Evolutionary conservation across 2,888 invertebrate genomes (phyloP).

Genomic region (Euplexia lucipara): DNA sequence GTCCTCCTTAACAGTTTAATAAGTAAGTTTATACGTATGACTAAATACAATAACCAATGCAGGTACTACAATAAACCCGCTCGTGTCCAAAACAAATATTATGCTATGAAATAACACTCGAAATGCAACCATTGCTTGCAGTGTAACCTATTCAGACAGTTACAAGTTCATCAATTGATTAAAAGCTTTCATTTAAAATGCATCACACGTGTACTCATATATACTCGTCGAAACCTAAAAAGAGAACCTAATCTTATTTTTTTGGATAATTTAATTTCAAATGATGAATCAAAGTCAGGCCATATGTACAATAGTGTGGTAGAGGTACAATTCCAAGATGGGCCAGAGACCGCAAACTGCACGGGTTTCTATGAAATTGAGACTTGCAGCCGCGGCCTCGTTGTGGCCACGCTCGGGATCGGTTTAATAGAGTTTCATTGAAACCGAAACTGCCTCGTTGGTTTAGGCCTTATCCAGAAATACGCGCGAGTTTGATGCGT

Average conservation of each 20-base stretch:
- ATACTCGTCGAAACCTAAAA: conserved; percentile 6
- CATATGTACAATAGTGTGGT: too few relatives aligned
- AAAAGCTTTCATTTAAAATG: conserved; percentile 5
- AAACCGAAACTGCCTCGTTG: too few relatives aligned
- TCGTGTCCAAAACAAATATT: conserved; percentile 49
- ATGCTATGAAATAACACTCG: conserved; percentile 49
- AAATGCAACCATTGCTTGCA: conserved; percentile 25
- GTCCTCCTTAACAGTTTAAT: conserved; percentile 63
- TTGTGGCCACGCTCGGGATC: too few relatives aligned
- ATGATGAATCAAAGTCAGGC: too few relatives aligned
- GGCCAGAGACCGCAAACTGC: too few relatives aligned
- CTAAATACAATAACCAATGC: conserved; percentile 61
- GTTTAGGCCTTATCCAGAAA: too few relatives aligned
- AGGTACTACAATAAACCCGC: conserved; percentile 57
- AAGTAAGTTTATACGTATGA: conserved; percentile 63
- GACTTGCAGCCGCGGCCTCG: too few relatives aligned
- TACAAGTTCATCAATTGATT: not conserved
- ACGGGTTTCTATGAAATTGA: too few relatives aligned
- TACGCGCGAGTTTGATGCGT: too few relatives aligned
- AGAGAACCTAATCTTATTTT: not conserved
- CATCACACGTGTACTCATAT: not conserved
- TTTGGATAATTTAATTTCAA: too few relatives aligned
- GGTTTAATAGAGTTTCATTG: too few relatives aligned
- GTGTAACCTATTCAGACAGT: conserved; percentile 5
- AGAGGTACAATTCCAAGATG: too few relatives aligned